Conservation (phyloP, 1,140 invertebrate species). For the Meloidogyne hapla region DNA sequence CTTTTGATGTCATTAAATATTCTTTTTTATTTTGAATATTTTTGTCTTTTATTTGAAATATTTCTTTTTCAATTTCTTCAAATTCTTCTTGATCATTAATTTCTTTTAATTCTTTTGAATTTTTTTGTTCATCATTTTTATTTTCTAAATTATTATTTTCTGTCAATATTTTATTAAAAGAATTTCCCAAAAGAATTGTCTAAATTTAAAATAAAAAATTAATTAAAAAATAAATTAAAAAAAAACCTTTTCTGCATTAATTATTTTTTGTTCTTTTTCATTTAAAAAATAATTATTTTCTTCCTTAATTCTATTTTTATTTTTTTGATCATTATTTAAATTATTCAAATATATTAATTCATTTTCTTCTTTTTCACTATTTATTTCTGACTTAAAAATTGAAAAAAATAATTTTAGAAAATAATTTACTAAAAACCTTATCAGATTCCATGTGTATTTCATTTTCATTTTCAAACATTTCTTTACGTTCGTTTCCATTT, state of each 20-base stretch:
- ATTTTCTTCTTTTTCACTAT: no score
- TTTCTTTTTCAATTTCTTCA: not conserved
- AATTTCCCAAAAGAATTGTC: not conserved
- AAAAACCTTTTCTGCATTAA: no score
- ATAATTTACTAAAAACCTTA: no score
- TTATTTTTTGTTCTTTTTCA: no score
- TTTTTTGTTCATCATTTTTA: not conserved
- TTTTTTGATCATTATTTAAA: no score
- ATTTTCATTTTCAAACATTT: not conserved
- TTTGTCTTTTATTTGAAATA: not conserved
- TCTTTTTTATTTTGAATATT: not conserved
- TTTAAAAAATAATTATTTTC: no score
- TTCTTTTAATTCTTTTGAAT: no score
- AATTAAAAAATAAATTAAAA: not conserved
- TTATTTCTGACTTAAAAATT: no score
- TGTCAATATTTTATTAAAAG: not conserved
- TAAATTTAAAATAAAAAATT: not conserved
- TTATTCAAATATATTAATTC: no score
- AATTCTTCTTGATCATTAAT: not conserved
- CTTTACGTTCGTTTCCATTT: not conserved
- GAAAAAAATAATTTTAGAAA: no score
- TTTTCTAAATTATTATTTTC: not conserved
- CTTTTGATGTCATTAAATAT: not conserved
- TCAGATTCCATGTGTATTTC: not conserved
- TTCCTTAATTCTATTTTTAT: no score